Evolutionary conservation across 2,797 vertebrate species (phyloP).

Genomic region (Cuculus canorus): DNA sequence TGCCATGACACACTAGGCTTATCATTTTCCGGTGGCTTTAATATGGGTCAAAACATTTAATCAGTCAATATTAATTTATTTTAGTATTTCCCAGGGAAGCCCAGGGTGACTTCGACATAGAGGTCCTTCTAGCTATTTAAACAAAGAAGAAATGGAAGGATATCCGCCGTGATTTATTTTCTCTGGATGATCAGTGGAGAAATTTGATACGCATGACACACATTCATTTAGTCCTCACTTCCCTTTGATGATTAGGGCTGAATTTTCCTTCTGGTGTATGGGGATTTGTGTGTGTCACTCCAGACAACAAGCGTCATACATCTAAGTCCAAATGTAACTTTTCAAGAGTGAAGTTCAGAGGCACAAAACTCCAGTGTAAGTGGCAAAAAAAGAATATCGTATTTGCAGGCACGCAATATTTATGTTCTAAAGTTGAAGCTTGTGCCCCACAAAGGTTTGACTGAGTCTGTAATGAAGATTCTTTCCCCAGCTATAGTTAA

Average conservation of each 20-base stretch:
- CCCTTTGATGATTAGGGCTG: conserved; percentile 70
- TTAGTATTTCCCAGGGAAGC: conserved; percentile 3
- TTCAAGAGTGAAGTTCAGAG: conserved; percentile 22
- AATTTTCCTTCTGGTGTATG: conserved; percentile 61
- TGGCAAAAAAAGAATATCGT: neutral
- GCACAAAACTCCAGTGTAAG: neutral
- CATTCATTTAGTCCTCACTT: conserved; percentile 64
- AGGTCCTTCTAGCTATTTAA: conserved; percentile 23
- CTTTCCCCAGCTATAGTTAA: neutral
- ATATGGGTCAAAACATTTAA: conserved; percentile 32
- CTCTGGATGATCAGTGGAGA: conserved; percentile 53
- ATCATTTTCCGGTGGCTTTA: neutral
- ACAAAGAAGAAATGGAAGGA: conserved; percentile 53
- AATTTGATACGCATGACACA: conserved; percentile 57
- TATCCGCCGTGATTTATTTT: conserved; percentile 66
- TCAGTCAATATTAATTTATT: conserved; percentile 18
- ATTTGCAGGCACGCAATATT: neutral
- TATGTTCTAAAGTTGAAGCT: neutral
- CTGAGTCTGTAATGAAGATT: neutral
- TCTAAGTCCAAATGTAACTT: conserved; percentile 60
- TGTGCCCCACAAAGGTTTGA: neutral
- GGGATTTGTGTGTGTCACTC: conserved; percentile 65
- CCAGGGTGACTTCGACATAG: neutral
- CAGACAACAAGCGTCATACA: conserved; percentile 38
- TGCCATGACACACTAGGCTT: conserved; percentile 8